phyloP scores from a whole-genome alignment of 2,888 invertebrate genomes.

The Microplitis deprimator region DNA sequence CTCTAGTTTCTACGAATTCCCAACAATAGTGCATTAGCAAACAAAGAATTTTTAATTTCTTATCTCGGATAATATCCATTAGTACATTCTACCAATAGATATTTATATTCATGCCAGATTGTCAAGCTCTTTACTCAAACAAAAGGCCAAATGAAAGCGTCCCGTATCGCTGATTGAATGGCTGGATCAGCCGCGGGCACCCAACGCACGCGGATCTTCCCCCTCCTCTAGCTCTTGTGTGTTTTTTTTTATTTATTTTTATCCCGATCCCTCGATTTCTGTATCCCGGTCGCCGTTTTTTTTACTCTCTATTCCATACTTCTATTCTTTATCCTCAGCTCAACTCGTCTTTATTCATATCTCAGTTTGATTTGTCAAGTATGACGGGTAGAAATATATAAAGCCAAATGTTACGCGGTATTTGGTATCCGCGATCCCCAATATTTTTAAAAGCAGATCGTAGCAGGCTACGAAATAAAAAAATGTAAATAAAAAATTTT shows the following conservation, averaged over 20 bases:
- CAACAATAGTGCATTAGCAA: not conserved
- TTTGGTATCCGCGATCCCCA: constrained; percentile 70
- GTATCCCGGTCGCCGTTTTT: constrained; percentile 27
- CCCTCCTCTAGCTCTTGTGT: constrained; percentile 23
- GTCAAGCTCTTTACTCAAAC: constrained; percentile 42
- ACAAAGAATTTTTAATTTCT: constrained; percentile 8
- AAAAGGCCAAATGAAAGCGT: constrained; percentile 62
- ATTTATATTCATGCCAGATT: constrained; percentile 41
- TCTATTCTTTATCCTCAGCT: constrained; percentile 30
- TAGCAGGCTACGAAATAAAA: not conserved
- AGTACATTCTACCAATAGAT: constrained; percentile 4
- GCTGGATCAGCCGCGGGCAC: constrained; percentile 65
- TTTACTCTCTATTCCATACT: constrained; percentile 24
- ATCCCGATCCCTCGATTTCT: constrained; percentile 32
- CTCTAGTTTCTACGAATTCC: not conserved
- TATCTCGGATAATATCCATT: constrained; percentile 1
- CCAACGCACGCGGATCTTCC: constrained; percentile 45
- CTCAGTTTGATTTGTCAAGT: constrained; percentile 53
- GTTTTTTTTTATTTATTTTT: constrained; percentile 33
- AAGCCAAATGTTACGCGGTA: constrained; percentile 50
- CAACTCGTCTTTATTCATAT: constrained; percentile 30
- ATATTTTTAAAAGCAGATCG: constrained; percentile 70
- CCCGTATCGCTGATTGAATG: constrained; percentile 68
- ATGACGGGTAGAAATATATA: constrained; percentile 46
- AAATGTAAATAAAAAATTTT: not conserved